Base-by-base conservation (phyloP, 2,888 invertebrate genomes). In the Anoplius nigerrimus region DNA sequence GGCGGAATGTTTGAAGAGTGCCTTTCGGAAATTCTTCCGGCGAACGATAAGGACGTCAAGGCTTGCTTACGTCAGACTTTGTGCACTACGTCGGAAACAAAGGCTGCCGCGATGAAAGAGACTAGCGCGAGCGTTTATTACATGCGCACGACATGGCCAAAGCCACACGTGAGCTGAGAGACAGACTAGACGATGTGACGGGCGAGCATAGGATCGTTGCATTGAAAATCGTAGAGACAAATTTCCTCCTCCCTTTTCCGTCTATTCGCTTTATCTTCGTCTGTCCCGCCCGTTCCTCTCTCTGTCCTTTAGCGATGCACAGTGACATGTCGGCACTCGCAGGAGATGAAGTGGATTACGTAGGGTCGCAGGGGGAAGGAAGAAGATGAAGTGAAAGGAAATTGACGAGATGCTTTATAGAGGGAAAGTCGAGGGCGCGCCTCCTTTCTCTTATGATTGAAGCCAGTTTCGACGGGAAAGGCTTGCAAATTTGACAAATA, bases 321-420 rank as follows among this genome's bases (percentile, higher is more conserved):
- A 42, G 69, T 72, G 74, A 70, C 73, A 75, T 67, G 74, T 75
- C 73, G 67, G 66, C 70, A 73, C 72, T 72, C 64, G 66, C 61
- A 69, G 72, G 75, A 74, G 75, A 75, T 72, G 70, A 75, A 72
- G 66, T 63, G 69, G 75, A 74, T 79, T 78, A 76, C 71, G 68
- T 62, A 65, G 57, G 66, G 48, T 18, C 48, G 18, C n/a, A 48
- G 13, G 16, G 45, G 20, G 57, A 21, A 20, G 59, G 66, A 64
- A 62, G 60, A 55, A 62, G 66, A 67, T 73, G 67, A 81, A 76
- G 75, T 72, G 76, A 78, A 53, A 76, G 74, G 72, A 80, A 84
- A 84, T 84, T 79, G 82, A 82, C 81, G 76, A 74, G 63, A 52
- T 75, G 78, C 72, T 81, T 83, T 83, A 82, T 79, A 76, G 66